Percentiles rank a stretch among this genome's conserved stretches.
Conservation (phyloP, 2,888 invertebrate genomes). For the Eucera pruinosa region DNA sequence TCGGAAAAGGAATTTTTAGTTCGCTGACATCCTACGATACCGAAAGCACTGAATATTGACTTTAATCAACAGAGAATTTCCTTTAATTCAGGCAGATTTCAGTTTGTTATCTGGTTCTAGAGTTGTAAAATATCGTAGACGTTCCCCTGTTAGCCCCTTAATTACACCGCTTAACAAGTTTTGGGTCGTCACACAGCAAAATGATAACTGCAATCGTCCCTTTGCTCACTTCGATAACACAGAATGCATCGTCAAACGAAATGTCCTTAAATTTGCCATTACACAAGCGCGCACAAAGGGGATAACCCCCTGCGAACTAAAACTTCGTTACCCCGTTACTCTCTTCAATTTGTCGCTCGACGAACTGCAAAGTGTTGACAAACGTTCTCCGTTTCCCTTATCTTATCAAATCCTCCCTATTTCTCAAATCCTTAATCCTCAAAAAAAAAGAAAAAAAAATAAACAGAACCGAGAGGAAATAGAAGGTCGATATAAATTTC, state of each 20-base stretch:
- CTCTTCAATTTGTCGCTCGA: slow-evolving; percentile 14
- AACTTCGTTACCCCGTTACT: slow-evolving; percentile 1
- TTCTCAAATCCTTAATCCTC: too few relatives aligned
- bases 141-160: not conserved
- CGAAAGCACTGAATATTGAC: too few relatives aligned
- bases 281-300: not conserved
- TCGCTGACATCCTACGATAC: too few relatives aligned
- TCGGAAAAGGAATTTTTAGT: too few relatives aligned
- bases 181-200: not conserved
- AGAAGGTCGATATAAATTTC: not conserved
- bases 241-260: slow-evolving; percentile 10
- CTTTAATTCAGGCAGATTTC: not conserved
- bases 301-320: not conserved
- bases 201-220: slow-evolving; percentile 9
- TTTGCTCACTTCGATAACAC: not conserved
- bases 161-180: slow-evolving; percentile 3
- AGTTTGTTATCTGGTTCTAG: not conserved
- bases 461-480: not conserved
- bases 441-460: not conserved
- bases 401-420: too few relatives aligned
- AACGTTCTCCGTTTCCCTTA: not conserved
- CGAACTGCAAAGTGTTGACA: slow-evolving; percentile 1
- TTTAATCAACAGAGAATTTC: not conserved
- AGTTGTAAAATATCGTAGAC: not conserved
- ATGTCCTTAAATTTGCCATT: slow-evolving; percentile 6